phyloP scores from a whole-genome alignment of 2,113 vertebrate genomes.

The Telmatochromis brachygnathus region DNA sequence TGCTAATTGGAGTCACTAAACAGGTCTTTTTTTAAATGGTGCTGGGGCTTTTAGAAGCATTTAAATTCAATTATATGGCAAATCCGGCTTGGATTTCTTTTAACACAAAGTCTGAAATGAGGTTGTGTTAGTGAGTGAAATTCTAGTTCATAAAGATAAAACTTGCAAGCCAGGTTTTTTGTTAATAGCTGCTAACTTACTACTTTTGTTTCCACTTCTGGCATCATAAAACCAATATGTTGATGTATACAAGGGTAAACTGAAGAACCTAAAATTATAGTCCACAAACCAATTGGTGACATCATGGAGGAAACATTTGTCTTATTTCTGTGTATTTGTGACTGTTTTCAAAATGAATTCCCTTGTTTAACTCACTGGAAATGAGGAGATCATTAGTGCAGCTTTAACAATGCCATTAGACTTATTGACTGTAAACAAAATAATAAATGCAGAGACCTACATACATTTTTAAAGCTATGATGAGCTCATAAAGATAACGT shows the following conservation, averaged over 20 bases:
- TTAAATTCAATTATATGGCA: not conserved
- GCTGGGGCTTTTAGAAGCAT: not conserved
- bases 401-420: not conserved
- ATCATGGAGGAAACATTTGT: too few relatives aligned
- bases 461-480: not conserved
- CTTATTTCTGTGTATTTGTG: not conserved
- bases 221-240: not conserved
- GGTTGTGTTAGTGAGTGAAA: not conserved
- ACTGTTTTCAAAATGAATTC: not conserved
- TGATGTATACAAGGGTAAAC: not conserved
- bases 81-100: accelerated
- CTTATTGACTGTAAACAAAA: not conserved
- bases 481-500: not conserved
- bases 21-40: not conserved
- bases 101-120: not conserved
- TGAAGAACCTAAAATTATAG: not conserved
- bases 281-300: not conserved
- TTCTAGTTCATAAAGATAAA: not conserved
- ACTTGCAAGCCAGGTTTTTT: not conserved
- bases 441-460: not conserved
- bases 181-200: not conserved
- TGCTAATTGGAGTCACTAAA: not conserved
- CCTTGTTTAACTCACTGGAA: not conserved
- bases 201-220: not conserved
- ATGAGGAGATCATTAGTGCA: not conserved